Evolutionary conservation across 2,888 invertebrate genomes (phyloP).

Genomic region (Catocala fraxini): DNA sequence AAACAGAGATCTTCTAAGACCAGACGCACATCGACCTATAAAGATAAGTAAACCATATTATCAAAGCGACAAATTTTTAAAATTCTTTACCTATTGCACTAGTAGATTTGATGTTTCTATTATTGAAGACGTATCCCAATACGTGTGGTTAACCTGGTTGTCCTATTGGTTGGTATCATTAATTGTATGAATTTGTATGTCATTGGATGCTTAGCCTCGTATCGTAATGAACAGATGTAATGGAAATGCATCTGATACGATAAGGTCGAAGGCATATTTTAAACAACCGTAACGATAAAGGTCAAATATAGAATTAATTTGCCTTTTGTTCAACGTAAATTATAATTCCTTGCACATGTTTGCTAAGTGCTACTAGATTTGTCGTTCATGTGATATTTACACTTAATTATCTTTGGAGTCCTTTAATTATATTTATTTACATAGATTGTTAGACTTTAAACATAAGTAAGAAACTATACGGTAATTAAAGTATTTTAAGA

Average conservation of each 20-base stretch:
- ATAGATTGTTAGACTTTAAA: no score
- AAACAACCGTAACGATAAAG: not conserved
- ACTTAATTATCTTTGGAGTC: no score
- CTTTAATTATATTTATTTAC: no score
- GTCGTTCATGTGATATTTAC: no score
- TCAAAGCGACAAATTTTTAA: not conserved
- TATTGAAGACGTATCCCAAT: not conserved
- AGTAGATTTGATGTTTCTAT: not conserved
- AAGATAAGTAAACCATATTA: no score
- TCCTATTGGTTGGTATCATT: constrained; percentile 39
- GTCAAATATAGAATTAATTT: not conserved
- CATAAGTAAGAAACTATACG: no score
- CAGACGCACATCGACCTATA: no score
- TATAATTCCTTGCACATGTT: no score
- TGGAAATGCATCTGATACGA: constrained; percentile 45
- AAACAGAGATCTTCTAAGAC: no score
- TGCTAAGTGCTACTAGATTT: no score
- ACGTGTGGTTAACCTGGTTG: constrained; percentile 5
- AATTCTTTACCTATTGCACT: not conserved
- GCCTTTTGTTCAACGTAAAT: not conserved
- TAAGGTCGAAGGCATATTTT: constrained; percentile 26
- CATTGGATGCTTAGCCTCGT: constrained; percentile 43
- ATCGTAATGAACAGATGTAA: constrained; percentile 47
- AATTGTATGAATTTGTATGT: constrained; percentile 50
- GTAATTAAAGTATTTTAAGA: no score